Evolutionary conservation across 1,140 invertebrate species (phyloP).

Genomic region (Hylaeus volcanicus): DNA sequence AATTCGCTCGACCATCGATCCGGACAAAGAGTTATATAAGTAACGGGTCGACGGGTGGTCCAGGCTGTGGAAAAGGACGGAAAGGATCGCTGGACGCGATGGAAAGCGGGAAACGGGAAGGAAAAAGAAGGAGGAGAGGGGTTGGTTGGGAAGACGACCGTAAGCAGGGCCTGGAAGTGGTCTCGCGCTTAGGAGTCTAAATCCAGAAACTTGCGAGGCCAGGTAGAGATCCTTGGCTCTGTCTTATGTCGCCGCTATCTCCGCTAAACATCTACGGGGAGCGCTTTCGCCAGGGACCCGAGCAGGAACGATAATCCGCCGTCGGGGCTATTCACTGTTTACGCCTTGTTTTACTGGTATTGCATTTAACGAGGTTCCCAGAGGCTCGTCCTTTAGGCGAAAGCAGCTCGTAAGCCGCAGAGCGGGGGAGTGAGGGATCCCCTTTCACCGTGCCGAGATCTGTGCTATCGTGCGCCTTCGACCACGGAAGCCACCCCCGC

Average conservation of each 20-base stretch:
- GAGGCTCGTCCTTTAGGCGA: neutral
- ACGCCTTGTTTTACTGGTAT: conserved; percentile 76
- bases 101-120: neutral
- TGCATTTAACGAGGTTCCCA: conserved; percentile 72
- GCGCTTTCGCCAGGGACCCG: neutral
- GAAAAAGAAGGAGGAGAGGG: neutral
- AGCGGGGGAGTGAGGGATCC: neutral
- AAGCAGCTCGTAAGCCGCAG: conserved; percentile 5
- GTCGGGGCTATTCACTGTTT: conserved; percentile 67
- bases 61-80: neutral
- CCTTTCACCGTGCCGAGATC: neutral
- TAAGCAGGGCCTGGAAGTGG: conserved; percentile 3
- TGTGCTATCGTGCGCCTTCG: neutral
- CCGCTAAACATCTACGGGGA: conserved; percentile 12
- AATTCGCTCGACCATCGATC: conserved; percentile 58
- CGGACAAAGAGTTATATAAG: conserved; percentile 51
- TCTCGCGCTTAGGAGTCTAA: conserved; percentile 26
- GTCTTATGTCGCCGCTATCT: conserved; percentile 54
- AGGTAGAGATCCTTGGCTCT: conserved; percentile 26
- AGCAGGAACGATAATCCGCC: conserved; percentile 54
- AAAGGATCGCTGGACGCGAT: neutral
- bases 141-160: neutral
- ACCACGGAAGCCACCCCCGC: neutral
- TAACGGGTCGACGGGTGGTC: conserved; percentile 63
- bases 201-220: conserved; percentile 20